A percentile compares a stretch with the other conserved stretches of the same genome.
phyloP scores from a whole-genome alignment of 2,888 invertebrate genomes.

The Eupeodes latifasciatus region DNA sequence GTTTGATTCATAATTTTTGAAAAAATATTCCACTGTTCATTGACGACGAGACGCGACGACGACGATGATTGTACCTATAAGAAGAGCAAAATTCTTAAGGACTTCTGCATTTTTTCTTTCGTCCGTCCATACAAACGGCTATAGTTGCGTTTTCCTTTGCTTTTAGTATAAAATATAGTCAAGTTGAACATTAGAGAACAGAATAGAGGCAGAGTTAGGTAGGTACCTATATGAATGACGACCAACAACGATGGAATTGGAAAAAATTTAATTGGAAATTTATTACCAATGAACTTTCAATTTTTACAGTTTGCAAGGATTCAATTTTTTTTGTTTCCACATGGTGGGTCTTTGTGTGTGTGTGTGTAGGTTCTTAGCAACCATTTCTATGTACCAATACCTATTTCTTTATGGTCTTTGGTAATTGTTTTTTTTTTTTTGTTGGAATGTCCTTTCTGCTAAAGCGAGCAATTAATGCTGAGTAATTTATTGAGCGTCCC shows the following conservation, averaged over 20 bases:
- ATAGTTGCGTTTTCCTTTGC: conserved; percentile 24
- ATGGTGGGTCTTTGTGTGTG: background rate
- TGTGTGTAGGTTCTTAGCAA: background rate
- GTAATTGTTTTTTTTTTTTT: conserved; percentile 1
- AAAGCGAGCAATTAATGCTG: conserved; percentile 69
- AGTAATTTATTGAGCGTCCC: conserved; percentile 63
- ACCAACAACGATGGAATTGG: conserved; percentile 47
- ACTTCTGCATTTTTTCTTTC: conserved; percentile 24
- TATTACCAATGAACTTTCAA: conserved; percentile 73
- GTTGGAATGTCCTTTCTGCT: conserved; percentile 51
- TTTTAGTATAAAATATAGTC: background rate
- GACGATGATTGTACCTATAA: conserved; percentile 18
- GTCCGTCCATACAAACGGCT: background rate
- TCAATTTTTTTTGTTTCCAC: background rate
- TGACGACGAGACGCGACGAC: background rate
- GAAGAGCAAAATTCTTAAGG: conserved; percentile 52
- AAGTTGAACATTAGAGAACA: background rate
- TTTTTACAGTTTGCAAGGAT: conserved; percentile 56
- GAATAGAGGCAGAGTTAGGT: background rate
- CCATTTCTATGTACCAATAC: conserved; percentile 24
- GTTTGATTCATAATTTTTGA: background rate
- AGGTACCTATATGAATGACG: conserved; percentile 33
- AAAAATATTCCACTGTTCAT: background rate
- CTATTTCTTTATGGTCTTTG: conserved; percentile 21
- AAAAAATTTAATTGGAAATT: conserved; percentile 74